Evolutionary conservation across 2,797 vertebrate genomes (phyloP).

Genomic region (Gymnopithys bicolor): DNA sequence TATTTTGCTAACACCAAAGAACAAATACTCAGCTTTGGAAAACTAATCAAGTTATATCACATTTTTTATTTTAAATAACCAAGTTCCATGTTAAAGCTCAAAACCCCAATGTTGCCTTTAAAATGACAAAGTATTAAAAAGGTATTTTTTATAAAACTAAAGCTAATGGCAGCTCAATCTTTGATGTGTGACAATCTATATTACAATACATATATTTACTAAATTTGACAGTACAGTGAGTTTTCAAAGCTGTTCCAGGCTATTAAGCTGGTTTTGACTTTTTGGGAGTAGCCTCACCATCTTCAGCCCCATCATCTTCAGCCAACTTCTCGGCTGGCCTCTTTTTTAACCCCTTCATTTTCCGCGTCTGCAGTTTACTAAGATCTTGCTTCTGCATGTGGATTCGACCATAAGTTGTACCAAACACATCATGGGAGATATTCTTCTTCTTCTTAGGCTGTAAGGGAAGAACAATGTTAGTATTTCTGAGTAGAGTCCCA

Average conservation of each 20-base stretch:
- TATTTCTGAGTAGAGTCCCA: background rate
- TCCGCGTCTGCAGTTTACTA: constrained; percentile 89
- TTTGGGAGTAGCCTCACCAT: constrained; percentile 74
- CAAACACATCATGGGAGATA: constrained; percentile 90
- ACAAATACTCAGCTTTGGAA: background rate
- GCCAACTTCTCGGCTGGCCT: constrained; percentile 76
- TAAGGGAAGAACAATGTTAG: background rate
- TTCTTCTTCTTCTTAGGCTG: constrained; percentile 98
- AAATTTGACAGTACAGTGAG: background rate
- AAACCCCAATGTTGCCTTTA: background rate
- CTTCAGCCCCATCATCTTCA: constrained; percentile 33
- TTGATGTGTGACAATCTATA: background rate
- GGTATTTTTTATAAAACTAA: background rate
- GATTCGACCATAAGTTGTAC: constrained; percentile 90
- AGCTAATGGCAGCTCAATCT: background rate
- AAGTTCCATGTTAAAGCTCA: background rate
- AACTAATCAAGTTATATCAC: background rate
- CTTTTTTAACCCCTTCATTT: constrained; percentile 95
- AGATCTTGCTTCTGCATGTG: constrained; percentile 98
- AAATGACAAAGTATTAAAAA: background rate
- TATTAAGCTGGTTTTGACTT: constrained; percentile 75
- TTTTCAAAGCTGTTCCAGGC: background rate
- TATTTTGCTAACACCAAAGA: background rate
- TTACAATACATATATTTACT: background rate
- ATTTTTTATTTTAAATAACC: constrained; percentile 30